Evolutionary conservation across 2,888 invertebrate species (phyloP).

Genomic region (Stegophylla sp.): DNA sequence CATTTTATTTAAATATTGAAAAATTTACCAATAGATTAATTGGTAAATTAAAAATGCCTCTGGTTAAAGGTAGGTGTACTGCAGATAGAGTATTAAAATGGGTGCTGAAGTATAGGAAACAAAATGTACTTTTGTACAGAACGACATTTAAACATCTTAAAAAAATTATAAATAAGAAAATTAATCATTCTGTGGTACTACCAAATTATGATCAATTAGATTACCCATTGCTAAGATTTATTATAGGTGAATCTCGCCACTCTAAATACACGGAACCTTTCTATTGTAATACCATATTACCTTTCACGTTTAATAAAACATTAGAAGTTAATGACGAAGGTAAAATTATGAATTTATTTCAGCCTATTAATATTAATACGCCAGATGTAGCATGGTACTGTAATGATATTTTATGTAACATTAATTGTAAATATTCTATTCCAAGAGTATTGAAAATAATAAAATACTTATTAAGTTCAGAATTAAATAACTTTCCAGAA

Average conservation of each 20-base stretch:
- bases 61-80: slow-evolving; percentile 15
- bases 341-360: slow-evolving; percentile 25
- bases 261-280: slow-evolving; percentile 13
- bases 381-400: slow-evolving; percentile 6
- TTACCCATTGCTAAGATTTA: slow-evolving; percentile 19
- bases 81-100: slow-evolving; percentile 7
- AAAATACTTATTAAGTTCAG: slow-evolving; percentile 23
- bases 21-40: slow-evolving; percentile 13
- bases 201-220: slow-evolving; percentile 9
- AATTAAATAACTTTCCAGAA: slow-evolving; percentile 19
- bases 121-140: slow-evolving; percentile 15
- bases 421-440: slow-evolving; percentile 14
- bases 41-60: slow-evolving; percentile 1
- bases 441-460: slow-evolving; percentile 25
- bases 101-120: slow-evolving; percentile 11
- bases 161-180: slow-evolving; percentile 18
- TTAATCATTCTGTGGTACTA: slow-evolving; percentile 19
- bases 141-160: slow-evolving; percentile 15
- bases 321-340: slow-evolving; percentile 23
- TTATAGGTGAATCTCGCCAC: slow-evolving; percentile 11
- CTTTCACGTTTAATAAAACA: neutral
- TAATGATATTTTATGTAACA: slow-evolving; percentile 18
- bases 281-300: neutral
- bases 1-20: slow-evolving; percentile 19
- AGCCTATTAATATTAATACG: slow-evolving; percentile 13